Percentiles rank a stretch among this genome's conserved stretches.
Evolutionary conservation across 2,888 invertebrate genomes (phyloP).

Genomic region (Anthoptus insignis): DNA sequence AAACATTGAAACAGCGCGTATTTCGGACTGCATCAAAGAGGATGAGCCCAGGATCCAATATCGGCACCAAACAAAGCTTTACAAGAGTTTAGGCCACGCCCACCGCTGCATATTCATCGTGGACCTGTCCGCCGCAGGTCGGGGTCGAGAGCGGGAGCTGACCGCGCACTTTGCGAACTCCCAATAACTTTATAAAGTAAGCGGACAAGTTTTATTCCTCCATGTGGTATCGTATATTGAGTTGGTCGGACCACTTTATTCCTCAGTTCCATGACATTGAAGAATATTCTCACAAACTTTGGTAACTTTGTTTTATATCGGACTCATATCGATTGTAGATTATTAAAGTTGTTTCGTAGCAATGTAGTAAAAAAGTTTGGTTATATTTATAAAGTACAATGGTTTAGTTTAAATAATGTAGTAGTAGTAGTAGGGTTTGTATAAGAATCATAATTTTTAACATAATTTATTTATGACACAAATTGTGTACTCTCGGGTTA

Average conservation of each 20-base stretch:
- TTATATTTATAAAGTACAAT: no score
- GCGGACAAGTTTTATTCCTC: constrained; percentile 12
- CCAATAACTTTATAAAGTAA: constrained; percentile 13
- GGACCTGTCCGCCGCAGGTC: constrained; percentile 64
- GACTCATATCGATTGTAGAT: not conserved
- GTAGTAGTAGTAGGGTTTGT: no score
- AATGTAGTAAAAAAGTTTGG: no score
- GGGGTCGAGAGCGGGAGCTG: constrained; percentile 51
- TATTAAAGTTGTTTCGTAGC: no score
- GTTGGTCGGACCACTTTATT: not conserved
- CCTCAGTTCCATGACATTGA: constrained; percentile 1
- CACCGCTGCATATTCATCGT: constrained; percentile 83
- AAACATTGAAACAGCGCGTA: constrained; percentile 41
- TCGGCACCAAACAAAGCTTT: constrained; percentile 82
- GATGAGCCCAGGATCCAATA: constrained; percentile 79
- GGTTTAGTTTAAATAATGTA: no score
- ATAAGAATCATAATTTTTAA: no score
- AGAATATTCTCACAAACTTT: constrained; percentile 10
- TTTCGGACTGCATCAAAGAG: constrained; percentile 73
- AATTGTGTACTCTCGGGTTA: no score
- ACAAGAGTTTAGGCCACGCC: constrained; percentile 84
- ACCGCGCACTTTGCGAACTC: constrained; percentile 17
- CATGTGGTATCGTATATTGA: constrained; percentile 6
- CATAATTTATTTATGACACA: no score
- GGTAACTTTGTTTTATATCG: constrained; percentile 27